Evolutionary conservation across 2,888 invertebrate species (phyloP).

Genomic region (Blastobasis lacticolella): DNA sequence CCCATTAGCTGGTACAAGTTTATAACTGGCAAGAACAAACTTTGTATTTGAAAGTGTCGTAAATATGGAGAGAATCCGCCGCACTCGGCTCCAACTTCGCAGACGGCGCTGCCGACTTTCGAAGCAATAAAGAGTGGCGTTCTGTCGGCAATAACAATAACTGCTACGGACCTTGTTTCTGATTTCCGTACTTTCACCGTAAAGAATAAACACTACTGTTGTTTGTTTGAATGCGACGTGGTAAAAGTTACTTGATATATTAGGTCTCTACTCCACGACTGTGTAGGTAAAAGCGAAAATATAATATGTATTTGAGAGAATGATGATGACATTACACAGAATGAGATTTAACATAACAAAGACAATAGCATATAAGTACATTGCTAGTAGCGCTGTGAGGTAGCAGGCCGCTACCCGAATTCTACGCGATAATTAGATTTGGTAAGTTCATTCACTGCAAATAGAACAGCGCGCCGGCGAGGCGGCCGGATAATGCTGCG

Average conservation of each 20-base stretch:
- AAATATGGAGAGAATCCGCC: constrained; percentile 31
- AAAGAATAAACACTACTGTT: background rate
- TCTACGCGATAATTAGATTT: background rate
- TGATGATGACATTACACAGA: too few relatives aligned
- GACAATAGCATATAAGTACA: too few relatives aligned
- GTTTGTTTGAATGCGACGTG: too few relatives aligned
- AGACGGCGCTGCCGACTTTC: constrained; percentile 30
- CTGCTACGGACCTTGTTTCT: background rate
- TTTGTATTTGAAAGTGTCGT: constrained; percentile 27
- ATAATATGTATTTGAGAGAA: too few relatives aligned
- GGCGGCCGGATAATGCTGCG: constrained; percentile 43
- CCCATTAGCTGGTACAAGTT: constrained; percentile 6
- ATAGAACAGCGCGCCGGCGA: constrained; percentile 1
- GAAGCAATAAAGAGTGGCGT: constrained; percentile 13
- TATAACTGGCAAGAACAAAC: constrained; percentile 18
- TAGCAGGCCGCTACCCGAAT: background rate
- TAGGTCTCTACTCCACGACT: too few relatives aligned
- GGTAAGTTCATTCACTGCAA: constrained; percentile 4
- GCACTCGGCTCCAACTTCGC: constrained; percentile 35
- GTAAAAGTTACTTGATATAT: too few relatives aligned
- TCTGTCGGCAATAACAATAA: constrained; percentile 5
- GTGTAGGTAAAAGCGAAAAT: too few relatives aligned
- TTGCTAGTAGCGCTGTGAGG: background rate
- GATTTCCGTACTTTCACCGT: constrained; percentile 3
- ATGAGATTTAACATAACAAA: too few relatives aligned